phyloP scores from a whole-genome alignment of 2,888 invertebrate genomes.

The Papilio protenor region DNA sequence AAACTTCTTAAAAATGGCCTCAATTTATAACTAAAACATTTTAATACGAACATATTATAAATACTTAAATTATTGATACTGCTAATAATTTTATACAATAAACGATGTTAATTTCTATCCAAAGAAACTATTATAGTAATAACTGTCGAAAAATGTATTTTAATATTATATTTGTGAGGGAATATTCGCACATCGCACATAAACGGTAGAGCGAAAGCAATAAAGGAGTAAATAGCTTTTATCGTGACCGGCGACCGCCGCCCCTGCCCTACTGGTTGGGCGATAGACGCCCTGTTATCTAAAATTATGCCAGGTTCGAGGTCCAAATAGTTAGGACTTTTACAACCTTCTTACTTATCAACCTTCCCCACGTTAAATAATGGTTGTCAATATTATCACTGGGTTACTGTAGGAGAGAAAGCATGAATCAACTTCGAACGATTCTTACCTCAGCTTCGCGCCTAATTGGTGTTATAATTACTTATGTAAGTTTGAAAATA shows the following conservation, averaged over 20 bases:
- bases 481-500: neutral
- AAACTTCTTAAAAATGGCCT: neutral
- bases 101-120: neutral
- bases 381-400: neutral
- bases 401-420: neutral
- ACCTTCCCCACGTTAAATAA: neutral
- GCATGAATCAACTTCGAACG: neutral
- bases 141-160: neutral
- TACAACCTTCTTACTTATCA: neutral
- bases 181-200: conserved; percentile 2
- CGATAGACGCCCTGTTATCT: conserved; percentile 23
- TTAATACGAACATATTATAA: neutral
- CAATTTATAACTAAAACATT: neutral
- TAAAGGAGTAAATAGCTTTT: conserved; percentile 32
- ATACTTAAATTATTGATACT: neutral
- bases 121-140: neutral
- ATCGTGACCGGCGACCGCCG: neutral
- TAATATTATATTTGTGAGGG: neutral
- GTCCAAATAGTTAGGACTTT: neutral
- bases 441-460: no score
- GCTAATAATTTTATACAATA: neutral
- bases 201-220: neutral
- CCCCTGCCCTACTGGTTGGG: neutral
- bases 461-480: no score
- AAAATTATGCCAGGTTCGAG: conserved; percentile 22